Base-by-base conservation (phyloP, 2,113 vertebrate genomes). In the Xiphias gladius region DNA sequence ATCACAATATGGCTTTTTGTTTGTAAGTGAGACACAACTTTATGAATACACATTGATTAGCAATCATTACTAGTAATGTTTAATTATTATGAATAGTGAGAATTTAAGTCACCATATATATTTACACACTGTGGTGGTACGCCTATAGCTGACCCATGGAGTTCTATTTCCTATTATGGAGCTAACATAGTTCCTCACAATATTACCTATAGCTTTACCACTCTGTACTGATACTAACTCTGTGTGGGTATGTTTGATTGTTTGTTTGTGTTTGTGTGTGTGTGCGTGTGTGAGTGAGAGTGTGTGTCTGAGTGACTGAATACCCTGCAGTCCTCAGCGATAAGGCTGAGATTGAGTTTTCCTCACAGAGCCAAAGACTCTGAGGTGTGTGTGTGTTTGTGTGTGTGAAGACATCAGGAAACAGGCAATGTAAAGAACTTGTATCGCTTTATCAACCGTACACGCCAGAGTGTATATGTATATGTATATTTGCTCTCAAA, bases 331-430 rank as follows among this genome's bases (percentile, higher is more conserved):
- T 88, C 91, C 86, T 90, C 61, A 50, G 66, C 13, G 91, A 94
- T 94, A 93, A 94, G 88, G 61, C 63, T 67, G 76, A 90, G 91
- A 93, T 90, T 88, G 87, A 91, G 87, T 91, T 91, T 93, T 88
- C 82, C 76, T 84, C 88, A 87, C 87, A 72, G 85, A 89, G 84
- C 75, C 68, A 82, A 68, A 90, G 76, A 62, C 39, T 90, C 77
- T 55, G 62, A 84, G 75, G 61, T 59, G 80, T 79, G 70, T 71
- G 35, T 82, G 37, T 69, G 66, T 75, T n/a, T 82, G 7, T 79
- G 50, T 83, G 83, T 91, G 90, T 88, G 83, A 89, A 92, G 87
- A 90, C 85, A 90, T 93, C 91, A 85, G 80, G 79, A 89, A 88
- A 82, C 76, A 2, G 87, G 61, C 48, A 83, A 86, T 79, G 80